phyloP scores from a whole-genome alignment of 2,888 invertebrate species.

The Phasia obesa region DNA sequence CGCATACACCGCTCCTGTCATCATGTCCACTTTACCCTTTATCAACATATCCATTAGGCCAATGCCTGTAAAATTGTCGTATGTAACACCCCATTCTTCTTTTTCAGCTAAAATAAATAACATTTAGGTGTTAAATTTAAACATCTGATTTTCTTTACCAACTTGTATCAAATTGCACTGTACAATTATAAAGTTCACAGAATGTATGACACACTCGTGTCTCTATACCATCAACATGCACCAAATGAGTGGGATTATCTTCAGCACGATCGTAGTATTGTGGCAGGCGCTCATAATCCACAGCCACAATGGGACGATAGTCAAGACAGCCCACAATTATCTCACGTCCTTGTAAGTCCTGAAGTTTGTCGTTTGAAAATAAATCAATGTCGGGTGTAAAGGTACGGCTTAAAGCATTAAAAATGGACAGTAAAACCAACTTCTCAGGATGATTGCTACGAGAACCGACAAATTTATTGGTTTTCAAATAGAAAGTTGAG shows the following conservation, averaged over 20 bases:
- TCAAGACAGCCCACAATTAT: constrained; percentile 76
- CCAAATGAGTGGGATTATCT: constrained; percentile 66
- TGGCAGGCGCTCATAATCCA: constrained; percentile 74
- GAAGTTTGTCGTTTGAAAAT: constrained; percentile 73
- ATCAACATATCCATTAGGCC: constrained; percentile 86
- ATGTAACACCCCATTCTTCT: constrained; percentile 86
- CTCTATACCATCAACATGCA: constrained; percentile 84
- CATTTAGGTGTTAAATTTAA: background rate
- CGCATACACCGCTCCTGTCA: constrained; percentile 75
- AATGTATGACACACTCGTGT: constrained; percentile 80
- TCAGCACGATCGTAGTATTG: constrained; percentile 71
- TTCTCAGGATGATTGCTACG: constrained; percentile 67
- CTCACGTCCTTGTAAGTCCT: constrained; percentile 77
- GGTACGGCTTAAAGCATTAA: constrained; percentile 66
- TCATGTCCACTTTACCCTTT: constrained; percentile 84
- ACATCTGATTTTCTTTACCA: constrained; percentile 40
- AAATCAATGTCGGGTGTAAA: constrained; percentile 60
- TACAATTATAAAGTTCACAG: constrained; percentile 82
- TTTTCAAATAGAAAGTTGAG: constrained; percentile 75
- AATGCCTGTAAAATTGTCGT: constrained; percentile 85
- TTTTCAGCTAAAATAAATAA: constrained; percentile 78
- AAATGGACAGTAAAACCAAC: constrained; percentile 73
- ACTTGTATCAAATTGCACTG: constrained; percentile 80
- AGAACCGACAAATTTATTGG: constrained; percentile 77
- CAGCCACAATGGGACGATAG: constrained; percentile 79